phyloP scores from a whole-genome alignment of 2,113 vertebrate genomes.

The Platichthys flesus region DNA sequence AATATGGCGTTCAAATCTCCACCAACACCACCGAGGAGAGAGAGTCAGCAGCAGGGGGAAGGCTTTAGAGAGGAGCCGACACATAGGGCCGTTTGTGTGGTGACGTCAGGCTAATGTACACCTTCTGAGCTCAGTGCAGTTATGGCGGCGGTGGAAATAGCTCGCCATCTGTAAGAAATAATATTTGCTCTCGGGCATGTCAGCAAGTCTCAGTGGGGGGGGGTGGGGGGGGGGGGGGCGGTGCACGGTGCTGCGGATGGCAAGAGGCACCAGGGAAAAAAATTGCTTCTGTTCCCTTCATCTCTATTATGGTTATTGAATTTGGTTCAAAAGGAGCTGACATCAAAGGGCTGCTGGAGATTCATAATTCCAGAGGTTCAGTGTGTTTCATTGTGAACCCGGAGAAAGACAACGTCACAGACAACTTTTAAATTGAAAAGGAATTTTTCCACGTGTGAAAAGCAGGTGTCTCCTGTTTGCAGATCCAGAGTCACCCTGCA shows the following conservation, averaged over 20 bases:
- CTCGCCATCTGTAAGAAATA: conserved; percentile 64
- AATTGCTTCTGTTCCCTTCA: conserved; percentile 77
- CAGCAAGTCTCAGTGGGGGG: conserved; percentile 43
- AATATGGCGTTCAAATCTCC: neutral
- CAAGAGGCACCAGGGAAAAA: conserved; percentile 56
- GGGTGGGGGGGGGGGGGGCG: conserved; percentile 34
- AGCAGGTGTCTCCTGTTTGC: conserved; percentile 45
- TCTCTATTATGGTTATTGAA: conserved; percentile 82
- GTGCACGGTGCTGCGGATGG: conserved; percentile 51
- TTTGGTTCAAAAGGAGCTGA: conserved; percentile 83
- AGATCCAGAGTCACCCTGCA: conserved; percentile 4
- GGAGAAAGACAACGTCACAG: conserved; percentile 45
- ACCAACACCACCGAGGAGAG: conserved; percentile 5
- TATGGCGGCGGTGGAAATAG: conserved; percentile 50
- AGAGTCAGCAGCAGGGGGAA: neutral
- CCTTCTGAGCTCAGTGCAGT: conserved; percentile 29
- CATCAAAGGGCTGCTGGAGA: conserved; percentile 79
- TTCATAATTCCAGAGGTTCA: conserved; percentile 75
- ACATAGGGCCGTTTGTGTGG: conserved; percentile 40
- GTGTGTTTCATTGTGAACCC: conserved; percentile 73
- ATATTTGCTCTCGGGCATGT: conserved; percentile 77
- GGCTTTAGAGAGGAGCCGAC: conserved; percentile 25
- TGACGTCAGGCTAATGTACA: conserved; percentile 64
- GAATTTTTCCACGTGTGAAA: conserved; percentile 53
- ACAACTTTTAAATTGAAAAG: conserved; percentile 70